Base-by-base conservation (phyloP, 2,113 vertebrate genomes). In the Ceyx melanurus region DNA sequence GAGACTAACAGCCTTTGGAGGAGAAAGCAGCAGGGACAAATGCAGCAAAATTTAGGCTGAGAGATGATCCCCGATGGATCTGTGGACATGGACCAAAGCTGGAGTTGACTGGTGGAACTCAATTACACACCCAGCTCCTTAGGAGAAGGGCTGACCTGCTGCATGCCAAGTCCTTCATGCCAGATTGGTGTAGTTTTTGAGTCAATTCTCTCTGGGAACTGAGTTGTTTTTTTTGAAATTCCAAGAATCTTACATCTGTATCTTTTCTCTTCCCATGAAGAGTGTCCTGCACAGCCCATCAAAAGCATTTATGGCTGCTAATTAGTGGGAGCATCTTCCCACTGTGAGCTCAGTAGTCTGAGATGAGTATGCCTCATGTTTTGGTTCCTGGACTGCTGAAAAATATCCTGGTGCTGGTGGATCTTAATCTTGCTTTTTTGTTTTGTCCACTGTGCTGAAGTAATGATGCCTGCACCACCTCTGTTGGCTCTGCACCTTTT, bases 21-120 rank as follows among this genome's bases (percentile, higher is more conserved):
- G 64, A 75, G 64, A 89, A 93, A 87, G 50, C 61, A 68, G 57
- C 61, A 80, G 92, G 89, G 75, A 46, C 19, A 73, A 74, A 73
- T 7, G 9, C 56, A 71, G 23, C 51, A 66, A 62, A 79, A 37
- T 51, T 53, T 79, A 53, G 80, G 68, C 56, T 74, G 13, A 77
- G 83, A 75, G 37, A 37, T 3, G 21, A 79, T 37, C 83, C 61
- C 64, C 0, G 6, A n/a, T 92, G 89, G 92, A 87, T 62, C n/a
- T 67, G 43, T 66, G 75, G 51, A 61, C 3, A 0, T 29, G 74
- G 60, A n/a, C 22, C 68, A 78, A 82, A 92, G 79, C 78, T 87
- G 94, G 66, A 94, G 66, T 31, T 93, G 62, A 15, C 60, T 65
- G 54, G 13, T 91, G 78, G 78, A 80, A 80, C 60, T 71, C 46